Evolutionary conservation across 1,140 invertebrate species (phyloP).

Genomic region (Conus ventricosus): DNA sequence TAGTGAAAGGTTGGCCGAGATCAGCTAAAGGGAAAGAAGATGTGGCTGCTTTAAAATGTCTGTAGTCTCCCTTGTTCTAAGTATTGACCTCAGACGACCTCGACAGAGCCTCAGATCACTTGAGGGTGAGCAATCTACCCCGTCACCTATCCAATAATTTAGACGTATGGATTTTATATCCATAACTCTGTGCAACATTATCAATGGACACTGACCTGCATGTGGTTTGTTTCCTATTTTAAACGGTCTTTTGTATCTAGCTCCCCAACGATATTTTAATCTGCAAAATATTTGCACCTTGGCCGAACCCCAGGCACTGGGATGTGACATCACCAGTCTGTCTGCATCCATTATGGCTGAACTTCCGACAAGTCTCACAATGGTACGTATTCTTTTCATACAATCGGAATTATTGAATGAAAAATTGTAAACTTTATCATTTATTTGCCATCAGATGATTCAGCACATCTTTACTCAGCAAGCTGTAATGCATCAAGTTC

Average conservation of each 20-base stretch:
- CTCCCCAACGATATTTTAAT: not conserved
- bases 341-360: constrained; percentile 40
- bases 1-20: not conserved
- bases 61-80: not conserved
- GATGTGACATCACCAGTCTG: constrained; percentile 33
- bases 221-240: too few species aligned
- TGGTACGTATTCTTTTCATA: constrained; percentile 17
- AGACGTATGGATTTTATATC: too few species aligned
- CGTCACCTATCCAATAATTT: too few species aligned
- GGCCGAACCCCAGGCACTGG: constrained; percentile 24
- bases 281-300: not conserved
- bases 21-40: not conserved
- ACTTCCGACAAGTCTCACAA: constrained; percentile 30
- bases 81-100: not conserved
- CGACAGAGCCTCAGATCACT: not conserved
- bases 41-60: not conserved
- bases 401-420: constrained; percentile 29
- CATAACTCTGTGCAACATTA: too few species aligned
- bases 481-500: not conserved
- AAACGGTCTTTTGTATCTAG: not conserved
- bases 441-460: not conserved
- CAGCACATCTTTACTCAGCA: not conserved
- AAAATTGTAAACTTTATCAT: not conserved
- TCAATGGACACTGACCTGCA: too few species aligned
- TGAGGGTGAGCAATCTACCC: too few species aligned